Conservation (phyloP, 2,888 invertebrate species). For the Gortyna flavago region DNA sequence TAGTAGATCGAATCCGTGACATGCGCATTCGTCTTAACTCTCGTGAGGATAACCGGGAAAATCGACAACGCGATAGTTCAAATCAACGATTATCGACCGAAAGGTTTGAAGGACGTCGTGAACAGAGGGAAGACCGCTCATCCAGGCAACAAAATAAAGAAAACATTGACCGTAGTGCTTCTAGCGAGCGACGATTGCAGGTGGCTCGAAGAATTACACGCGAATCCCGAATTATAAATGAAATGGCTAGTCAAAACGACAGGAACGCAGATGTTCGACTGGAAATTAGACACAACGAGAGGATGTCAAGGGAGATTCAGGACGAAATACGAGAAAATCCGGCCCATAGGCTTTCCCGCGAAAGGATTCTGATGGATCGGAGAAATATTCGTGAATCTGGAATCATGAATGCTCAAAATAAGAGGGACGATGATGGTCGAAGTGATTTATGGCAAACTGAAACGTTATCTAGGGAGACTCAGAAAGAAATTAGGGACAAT, state of each 20-base stretch:
- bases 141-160: conserved; percentile 38
- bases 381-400: conserved; percentile 41
- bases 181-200: conserved; percentile 32
- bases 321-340: conserved; percentile 17
- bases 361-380: conserved; percentile 17
- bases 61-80: conserved; percentile 6
- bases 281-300: conserved; percentile 24
- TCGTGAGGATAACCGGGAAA: conserved; percentile 26
- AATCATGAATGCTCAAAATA: conserved; percentile 2
- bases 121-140: conserved; percentile 21
- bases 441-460: conserved; percentile 10
- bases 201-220: conserved; percentile 33
- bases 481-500: conserved; percentile 21
- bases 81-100: conserved; percentile 17
- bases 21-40: conserved; percentile 23
- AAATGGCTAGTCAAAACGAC: conserved; percentile 11
- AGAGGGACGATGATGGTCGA: neutral
- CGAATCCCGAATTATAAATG: conserved; percentile 30
- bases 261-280: conserved; percentile 7
- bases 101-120: conserved; percentile 32
- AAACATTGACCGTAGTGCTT: conserved; percentile 38
- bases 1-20: conserved; percentile 28
- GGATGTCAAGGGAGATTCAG: neutral
- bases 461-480: conserved; percentile 8
- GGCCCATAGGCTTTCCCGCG: conserved; percentile 17